These are phyloP conservation scores for Bufo gargarizans DNA, from an alignment of 2,113 vertebrate genomes.

Conservation along the genomic window DNA sequence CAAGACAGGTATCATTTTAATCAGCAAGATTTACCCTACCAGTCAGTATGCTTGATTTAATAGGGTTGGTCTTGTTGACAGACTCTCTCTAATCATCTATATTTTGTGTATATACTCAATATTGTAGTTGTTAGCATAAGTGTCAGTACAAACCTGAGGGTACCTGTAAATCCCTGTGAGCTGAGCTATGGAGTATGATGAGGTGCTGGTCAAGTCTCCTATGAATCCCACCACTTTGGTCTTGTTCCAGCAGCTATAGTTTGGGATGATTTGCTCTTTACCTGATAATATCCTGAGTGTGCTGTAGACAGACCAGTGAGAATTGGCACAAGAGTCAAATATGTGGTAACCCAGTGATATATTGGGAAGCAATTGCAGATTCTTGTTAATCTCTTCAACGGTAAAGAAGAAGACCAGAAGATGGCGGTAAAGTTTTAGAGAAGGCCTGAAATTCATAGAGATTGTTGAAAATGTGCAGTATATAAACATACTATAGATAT, in stretches of 20 bases:
- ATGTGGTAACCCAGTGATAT: conserved; percentile 15
- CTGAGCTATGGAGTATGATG: not conserved
- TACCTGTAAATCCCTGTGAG: conserved; percentile 7
- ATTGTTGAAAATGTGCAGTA: not conserved
- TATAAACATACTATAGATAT: no score
- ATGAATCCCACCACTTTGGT: conserved; percentile 9
- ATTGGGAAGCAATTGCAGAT: conserved; percentile 12
- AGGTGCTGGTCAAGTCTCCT: not conserved
- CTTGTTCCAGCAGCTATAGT: conserved; percentile 23
- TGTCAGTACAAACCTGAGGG: not conserved
- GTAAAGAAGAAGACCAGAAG: not conserved
- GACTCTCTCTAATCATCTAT: no score
- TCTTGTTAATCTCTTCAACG: conserved; percentile 20
- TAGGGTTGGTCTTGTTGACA: no score
- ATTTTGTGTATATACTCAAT: no score
- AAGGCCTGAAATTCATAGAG: not conserved
- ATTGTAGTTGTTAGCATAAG: no score
- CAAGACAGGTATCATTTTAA: no score
- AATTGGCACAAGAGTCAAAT: conserved; percentile 20
- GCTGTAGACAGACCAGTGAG: not conserved
- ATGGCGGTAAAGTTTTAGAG: not conserved
- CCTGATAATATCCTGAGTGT: not conserved
- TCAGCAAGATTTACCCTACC: no score
- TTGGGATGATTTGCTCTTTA: not conserved
- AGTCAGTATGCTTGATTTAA: no score